phyloP scores from a whole-genome alignment of 2,797 vertebrate species.

The Hirundo rustica region DNA sequence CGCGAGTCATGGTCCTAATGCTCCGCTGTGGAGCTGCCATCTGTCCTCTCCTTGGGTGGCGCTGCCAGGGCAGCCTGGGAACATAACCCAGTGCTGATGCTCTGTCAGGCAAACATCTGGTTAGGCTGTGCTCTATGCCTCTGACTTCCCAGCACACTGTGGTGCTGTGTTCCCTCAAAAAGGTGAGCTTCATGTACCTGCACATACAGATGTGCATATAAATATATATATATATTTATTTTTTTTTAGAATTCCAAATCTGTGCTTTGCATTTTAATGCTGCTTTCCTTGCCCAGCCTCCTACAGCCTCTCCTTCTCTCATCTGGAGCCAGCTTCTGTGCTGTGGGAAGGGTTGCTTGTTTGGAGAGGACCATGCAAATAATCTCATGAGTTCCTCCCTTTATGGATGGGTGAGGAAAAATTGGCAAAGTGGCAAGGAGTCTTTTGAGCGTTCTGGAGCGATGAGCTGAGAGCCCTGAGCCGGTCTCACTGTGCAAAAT shows the following conservation, averaged over 20 bases:
- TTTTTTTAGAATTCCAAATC: background rate
- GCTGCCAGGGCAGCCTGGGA: background rate
- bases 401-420: background rate
- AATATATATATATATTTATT: too few relatives aligned
- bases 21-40: background rate
- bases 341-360: background rate
- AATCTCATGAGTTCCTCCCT: background rate
- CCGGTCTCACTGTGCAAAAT: conserved; percentile 20
- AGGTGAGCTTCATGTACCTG: background rate
- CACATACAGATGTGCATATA: background rate
- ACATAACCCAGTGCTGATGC: background rate
- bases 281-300: background rate
- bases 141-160: background rate
- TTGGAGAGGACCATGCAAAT: background rate
- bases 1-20: background rate
- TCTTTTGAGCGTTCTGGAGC: background rate
- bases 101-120: background rate
- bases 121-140: background rate
- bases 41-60: background rate
- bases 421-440: background rate
- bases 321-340: background rate
- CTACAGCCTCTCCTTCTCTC: background rate
- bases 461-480: background rate
- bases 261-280: background rate
- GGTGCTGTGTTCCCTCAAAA: background rate